Conservation (phyloP, 2,113 vertebrate genomes). For the Castor canadensis region DNA sequence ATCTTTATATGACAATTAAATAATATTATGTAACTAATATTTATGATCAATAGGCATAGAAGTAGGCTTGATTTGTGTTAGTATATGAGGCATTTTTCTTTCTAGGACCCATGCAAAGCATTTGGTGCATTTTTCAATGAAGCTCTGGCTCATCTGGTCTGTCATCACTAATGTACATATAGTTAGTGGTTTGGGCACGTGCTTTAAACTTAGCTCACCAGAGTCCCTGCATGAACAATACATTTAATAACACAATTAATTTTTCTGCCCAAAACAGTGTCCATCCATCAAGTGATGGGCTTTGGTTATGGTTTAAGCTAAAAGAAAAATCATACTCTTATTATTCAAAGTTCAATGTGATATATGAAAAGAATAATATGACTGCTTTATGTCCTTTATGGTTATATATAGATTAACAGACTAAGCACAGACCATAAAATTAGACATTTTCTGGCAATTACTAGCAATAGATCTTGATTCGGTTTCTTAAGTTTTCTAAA, state of each 20-base stretch:
- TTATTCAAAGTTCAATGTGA: background rate
- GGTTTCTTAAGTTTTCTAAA: conserved; percentile 7
- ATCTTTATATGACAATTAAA: background rate
- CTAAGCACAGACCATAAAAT: conserved; percentile 15
- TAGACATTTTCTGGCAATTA: background rate
- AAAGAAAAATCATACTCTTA: background rate
- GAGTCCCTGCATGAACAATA: background rate
- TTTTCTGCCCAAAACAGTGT: background rate
- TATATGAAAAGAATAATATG: conserved; percentile 1
- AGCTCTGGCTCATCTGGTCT: background rate
- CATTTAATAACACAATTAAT: conserved; percentile 31
- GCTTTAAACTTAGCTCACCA: background rate
- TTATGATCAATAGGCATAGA: background rate
- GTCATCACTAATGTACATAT: background rate
- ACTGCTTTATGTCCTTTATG: background rate
- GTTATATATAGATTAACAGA: background rate
- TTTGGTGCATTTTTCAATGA: background rate
- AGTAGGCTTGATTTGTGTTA: background rate
- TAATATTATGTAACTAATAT: background rate
- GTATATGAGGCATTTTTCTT: background rate
- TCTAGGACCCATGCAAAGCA: background rate
- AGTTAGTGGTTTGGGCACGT: background rate
- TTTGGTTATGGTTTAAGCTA: background rate
- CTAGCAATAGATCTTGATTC: background rate
- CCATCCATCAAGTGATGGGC: background rate